Percentiles rank a stretch among this genome's conserved stretches.
Evolutionary conservation across 2,113 vertebrate genomes (phyloP).

Genomic region (Pedetes capensis): DNA sequence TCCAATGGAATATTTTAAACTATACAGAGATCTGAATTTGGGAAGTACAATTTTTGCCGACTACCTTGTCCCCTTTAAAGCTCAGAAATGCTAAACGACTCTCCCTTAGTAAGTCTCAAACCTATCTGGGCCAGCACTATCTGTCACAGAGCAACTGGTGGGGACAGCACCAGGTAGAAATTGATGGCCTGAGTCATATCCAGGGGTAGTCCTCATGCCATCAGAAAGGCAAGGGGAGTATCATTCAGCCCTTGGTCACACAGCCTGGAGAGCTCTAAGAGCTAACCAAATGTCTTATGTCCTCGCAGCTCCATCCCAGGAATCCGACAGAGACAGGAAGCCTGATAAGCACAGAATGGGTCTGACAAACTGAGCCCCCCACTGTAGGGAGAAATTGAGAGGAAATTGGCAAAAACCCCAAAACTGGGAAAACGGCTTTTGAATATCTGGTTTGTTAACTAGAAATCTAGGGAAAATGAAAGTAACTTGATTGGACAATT

Average conservation of each 20-base stretch:
- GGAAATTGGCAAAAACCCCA: too few species aligned
- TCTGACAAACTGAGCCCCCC: not conserved
- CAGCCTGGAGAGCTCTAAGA: not conserved
- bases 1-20: not conserved
- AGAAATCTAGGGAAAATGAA: too few species aligned
- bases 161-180: not conserved
- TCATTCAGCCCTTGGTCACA: not conserved
- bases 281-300: not conserved
- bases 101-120: not conserved
- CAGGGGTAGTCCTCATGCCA: not conserved
- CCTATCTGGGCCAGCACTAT: not conserved
- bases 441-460: too few species aligned
- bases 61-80: not conserved
- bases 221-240: not conserved
- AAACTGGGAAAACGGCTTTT: too few species aligned
- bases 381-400: too few species aligned
- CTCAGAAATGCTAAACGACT: not conserved
- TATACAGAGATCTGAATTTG: not conserved
- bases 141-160: not conserved
- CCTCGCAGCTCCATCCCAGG: not conserved
- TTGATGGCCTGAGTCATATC: not conserved
- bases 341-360: rapidly evolving
- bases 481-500: too few species aligned
- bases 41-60: not conserved
- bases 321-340: too few species aligned